Percentiles rank a stretch among this genome's conserved stretches.
Conservation (phyloP, 2,888 invertebrate species). For the Lissocephala sabroskyi region DNA sequence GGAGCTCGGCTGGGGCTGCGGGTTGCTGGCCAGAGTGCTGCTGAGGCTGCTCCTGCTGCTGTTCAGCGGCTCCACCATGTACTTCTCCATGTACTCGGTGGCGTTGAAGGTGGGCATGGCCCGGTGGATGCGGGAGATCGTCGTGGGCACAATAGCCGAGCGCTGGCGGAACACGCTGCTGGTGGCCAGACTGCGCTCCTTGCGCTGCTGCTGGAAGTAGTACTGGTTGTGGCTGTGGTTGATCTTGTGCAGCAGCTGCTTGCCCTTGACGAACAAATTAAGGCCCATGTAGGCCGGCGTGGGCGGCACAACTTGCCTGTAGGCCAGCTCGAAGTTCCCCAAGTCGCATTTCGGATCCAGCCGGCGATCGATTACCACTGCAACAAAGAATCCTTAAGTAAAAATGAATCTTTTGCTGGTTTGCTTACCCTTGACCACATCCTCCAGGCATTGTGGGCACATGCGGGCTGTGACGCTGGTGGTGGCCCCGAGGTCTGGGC, state of each 20-base stretch:
- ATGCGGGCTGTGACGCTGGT: conserved; percentile 90
- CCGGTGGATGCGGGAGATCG: conserved; percentile 57
- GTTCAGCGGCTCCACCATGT: conserved; percentile 44
- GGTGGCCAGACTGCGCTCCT: conserved; percentile 53
- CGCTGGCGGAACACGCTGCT: conserved; percentile 52
- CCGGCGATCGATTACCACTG: conserved; percentile 85
- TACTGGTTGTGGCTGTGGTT: conserved; percentile 44
- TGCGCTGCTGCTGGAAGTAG: conserved; percentile 49
- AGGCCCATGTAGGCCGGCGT: conserved; percentile 85
- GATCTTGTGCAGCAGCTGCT: conserved; percentile 64
- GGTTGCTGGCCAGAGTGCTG: conserved; percentile 25
- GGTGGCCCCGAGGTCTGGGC: conserved; percentile 92
- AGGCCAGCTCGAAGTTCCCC: conserved; percentile 85
- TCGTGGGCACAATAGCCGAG: conserved; percentile 37
- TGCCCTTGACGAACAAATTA: conserved; percentile 71
- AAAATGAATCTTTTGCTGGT: background rate
- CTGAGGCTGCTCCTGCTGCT: conserved; percentile 53
- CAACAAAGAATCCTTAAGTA: conserved; percentile 42
- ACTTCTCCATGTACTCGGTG: conserved; percentile 67
- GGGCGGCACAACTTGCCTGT: conserved; percentile 83
- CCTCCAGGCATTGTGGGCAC: conserved; percentile 90
- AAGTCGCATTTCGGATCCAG: conserved; percentile 83
- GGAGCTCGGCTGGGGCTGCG: background rate
- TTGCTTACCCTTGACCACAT: conserved; percentile 87
- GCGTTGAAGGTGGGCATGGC: conserved; percentile 70